A percentile compares a stretch with the other conserved stretches of the same genome.
Evolutionary conservation across 53 echinoderm and acorn worm species (phyloP).

Genomic region (Luidia sarsii): DNA sequence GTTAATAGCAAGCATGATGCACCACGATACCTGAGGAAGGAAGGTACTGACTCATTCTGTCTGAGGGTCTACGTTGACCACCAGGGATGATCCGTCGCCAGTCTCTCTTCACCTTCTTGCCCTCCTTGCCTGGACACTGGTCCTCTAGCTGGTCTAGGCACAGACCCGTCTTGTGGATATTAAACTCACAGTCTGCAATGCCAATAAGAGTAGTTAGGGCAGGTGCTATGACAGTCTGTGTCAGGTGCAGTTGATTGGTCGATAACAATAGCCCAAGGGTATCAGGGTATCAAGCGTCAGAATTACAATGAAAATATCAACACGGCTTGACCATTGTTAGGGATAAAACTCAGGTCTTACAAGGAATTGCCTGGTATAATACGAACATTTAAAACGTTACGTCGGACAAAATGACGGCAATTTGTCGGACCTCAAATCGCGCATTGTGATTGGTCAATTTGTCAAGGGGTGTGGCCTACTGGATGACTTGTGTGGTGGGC

Average conservation of each 20-base stretch:
- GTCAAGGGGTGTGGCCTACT: no score
- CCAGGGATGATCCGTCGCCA: slow-evolving; percentile 51
- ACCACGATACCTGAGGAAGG: slow-evolving; percentile 46
- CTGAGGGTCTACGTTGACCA: slow-evolving; percentile 33
- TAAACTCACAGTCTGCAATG: slow-evolving; percentile 86
- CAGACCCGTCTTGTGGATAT: slow-evolving; percentile 70
- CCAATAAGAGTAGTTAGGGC: not conserved
- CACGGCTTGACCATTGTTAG: no score
- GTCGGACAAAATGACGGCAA: no score
- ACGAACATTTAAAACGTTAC: no score
- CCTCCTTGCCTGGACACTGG: slow-evolving; percentile 60
- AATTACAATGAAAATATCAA: no score
- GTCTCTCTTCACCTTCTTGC: slow-evolving; percentile 52
- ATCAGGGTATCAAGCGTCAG: no score
- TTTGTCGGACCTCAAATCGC: no score
- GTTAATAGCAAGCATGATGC: slow-evolving; percentile 14
- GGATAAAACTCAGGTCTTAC: no score
- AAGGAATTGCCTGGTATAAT: no score
- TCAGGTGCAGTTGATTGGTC: not conserved
- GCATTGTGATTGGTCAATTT: no score
- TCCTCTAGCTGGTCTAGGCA: slow-evolving; percentile 72
- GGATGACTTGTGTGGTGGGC: no score
- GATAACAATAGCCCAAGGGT: not conserved
- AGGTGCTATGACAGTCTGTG: not conserved
- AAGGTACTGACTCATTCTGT: slow-evolving; percentile 53